Conservation (phyloP, 2,888 invertebrate species). For the Andricus quercusramuli region DNA sequence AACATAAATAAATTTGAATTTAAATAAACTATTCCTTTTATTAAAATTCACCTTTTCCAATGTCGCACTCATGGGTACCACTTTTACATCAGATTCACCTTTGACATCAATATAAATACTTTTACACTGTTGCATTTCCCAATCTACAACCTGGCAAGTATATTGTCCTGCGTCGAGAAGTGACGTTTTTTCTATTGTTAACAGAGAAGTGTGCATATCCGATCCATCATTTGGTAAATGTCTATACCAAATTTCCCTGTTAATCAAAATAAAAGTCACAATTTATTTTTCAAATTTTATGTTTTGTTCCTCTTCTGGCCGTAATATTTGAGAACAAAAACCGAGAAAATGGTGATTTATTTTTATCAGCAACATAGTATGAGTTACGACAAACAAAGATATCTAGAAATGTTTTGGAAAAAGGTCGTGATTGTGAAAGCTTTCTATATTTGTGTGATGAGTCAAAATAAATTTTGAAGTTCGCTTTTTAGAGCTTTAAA, state of each 20-base stretch:
- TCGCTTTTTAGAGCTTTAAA: no score
- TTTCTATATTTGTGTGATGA: no score
- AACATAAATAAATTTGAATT: no score
- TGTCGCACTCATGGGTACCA: slow-evolving; percentile 86
- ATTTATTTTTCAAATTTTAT: slow-evolving; percentile 4
- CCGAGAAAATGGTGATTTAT: no score
- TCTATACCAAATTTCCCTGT: slow-evolving; percentile 76
- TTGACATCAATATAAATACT: slow-evolving; percentile 82
- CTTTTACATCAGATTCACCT: slow-evolving; percentile 84
- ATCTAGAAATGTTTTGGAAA: no score
- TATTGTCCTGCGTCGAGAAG: slow-evolving; percentile 88
- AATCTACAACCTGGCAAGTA: slow-evolving; percentile 88
- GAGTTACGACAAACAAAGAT: no score
- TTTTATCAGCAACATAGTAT: no score
- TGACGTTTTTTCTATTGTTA: slow-evolving; percentile 86
- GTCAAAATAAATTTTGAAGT: no score
- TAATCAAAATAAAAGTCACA: slow-evolving; percentile 8
- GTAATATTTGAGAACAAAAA: no score
- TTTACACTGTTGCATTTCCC: slow-evolving; percentile 85
- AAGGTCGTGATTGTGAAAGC: no score
- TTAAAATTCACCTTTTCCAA: slow-evolving; percentile 82
- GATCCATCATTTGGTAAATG: slow-evolving; percentile 79
- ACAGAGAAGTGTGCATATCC: slow-evolving; percentile 84
- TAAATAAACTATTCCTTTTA: no score
- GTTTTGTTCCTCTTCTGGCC: not conserved